Conservation (phyloP, 2,113 vertebrate species). For the Zeus faber region DNA sequence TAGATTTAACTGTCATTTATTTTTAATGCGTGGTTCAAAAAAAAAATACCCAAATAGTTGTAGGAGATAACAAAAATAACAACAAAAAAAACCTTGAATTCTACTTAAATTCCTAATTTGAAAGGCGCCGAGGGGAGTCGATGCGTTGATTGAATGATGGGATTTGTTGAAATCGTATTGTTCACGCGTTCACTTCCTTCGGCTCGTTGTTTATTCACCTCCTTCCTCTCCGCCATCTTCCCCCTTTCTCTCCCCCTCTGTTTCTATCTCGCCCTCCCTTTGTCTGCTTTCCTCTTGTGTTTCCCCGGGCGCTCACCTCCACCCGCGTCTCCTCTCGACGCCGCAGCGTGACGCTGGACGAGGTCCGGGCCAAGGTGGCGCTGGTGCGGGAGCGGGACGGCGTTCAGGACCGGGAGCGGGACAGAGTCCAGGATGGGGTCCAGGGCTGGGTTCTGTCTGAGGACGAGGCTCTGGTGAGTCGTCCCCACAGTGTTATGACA, state of each 20-base stretch:
- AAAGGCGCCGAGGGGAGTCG: no score
- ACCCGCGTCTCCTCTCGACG: not conserved
- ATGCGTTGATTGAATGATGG: no score
- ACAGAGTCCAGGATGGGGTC: no score
- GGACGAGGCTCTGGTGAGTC: constrained; percentile 59
- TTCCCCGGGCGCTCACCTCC: not conserved
- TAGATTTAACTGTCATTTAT: no score
- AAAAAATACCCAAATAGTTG: no score
- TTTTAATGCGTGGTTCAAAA: no score
- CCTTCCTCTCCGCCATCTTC: not conserved
- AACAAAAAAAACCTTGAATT: no score
- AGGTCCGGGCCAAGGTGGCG: constrained; percentile 59
- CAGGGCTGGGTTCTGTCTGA: not conserved
- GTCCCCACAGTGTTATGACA: not conserved
- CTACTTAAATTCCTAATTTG: no score
- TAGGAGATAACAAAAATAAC: not conserved
- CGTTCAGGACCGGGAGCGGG: constrained; percentile 50
- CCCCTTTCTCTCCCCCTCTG: not conserved
- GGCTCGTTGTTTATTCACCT: not conserved
- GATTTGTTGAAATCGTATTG: not conserved
- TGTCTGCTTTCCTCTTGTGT: not conserved
- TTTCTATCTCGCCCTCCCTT: no score
- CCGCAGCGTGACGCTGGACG: constrained; percentile 56
- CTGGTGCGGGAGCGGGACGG: constrained; percentile 38
- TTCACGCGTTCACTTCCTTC: not conserved